Evolutionary conservation across 2,113 vertebrate genomes (phyloP).

Genomic region (Meles meles): DNA sequence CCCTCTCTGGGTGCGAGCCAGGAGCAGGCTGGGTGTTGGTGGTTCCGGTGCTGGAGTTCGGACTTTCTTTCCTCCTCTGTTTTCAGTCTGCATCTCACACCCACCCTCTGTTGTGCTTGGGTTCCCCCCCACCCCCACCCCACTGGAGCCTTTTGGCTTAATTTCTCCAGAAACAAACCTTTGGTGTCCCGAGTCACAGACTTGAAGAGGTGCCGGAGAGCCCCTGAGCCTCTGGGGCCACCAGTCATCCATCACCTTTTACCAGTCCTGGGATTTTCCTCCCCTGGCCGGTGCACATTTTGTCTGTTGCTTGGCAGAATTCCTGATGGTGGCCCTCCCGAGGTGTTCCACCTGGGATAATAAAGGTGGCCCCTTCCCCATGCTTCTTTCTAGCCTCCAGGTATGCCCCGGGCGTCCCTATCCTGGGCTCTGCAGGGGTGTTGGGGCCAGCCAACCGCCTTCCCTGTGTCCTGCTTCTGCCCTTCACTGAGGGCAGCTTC

Average conservation of each 20-base stretch:
- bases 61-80: background rate
- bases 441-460: background rate
- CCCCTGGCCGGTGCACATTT: background rate
- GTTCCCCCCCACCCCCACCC: rapidly evolving
- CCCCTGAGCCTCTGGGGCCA: background rate
- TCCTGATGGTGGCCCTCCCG: background rate
- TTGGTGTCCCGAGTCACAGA: background rate
- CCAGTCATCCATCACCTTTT: too few species aligned
- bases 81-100: background rate
- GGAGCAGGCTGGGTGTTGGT: background rate
- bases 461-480: background rate
- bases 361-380: background rate
- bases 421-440: background rate
- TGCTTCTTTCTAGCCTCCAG: background rate
- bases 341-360: background rate
- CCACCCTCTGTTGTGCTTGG: background rate
- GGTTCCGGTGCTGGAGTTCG: background rate
- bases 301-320: background rate
- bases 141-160: background rate
- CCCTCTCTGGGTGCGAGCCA: background rate
- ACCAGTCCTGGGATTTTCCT: background rate
- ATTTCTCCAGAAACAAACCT: background rate
- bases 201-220: background rate
- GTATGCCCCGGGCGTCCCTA: too few species aligned
- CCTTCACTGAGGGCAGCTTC: background rate